Conservation (phyloP, 2,113 vertebrate species). For the Dendrocopos noguchii region DNA sequence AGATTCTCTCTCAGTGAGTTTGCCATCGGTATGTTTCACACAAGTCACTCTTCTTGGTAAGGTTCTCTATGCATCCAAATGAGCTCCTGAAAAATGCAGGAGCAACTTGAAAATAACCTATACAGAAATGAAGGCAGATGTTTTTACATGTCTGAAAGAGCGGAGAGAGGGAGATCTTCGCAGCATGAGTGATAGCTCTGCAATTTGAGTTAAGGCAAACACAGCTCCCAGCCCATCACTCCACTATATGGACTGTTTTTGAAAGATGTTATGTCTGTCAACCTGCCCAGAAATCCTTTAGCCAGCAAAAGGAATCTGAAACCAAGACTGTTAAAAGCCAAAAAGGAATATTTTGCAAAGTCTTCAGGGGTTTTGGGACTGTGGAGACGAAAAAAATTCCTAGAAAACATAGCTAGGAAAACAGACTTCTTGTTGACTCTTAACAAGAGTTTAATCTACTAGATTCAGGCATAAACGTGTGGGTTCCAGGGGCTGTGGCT, state of each 20-base stretch:
- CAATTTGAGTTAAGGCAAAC: constrained; percentile 24
- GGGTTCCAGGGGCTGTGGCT: neutral
- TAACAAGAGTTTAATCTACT: neutral
- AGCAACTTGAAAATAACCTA: neutral
- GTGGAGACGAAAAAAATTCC: neutral
- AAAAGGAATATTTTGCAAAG: constrained; percentile 3
- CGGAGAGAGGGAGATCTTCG: neutral
- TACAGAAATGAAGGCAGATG: neutral
- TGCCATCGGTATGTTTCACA: neutral
- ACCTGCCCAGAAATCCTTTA: constrained; percentile 36
- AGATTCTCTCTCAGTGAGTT: neutral
- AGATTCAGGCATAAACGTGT: neutral
- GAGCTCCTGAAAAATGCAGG: neutral
- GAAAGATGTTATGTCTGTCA: constrained; percentile 50
- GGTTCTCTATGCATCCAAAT: neutral
- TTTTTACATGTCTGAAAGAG: constrained; percentile 11
- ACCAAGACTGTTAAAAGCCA: neutral
- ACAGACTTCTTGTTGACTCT: neutral
- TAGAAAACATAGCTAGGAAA: constrained; percentile 15
- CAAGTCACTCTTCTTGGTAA: neutral
- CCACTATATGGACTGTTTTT: neutral
- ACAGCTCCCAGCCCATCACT: neutral
- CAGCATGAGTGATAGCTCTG: constrained; percentile 17
- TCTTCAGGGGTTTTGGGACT: neutral
- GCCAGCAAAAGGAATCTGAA: neutral